Evolutionary conservation across 1,140 invertebrate species (phyloP).

Genomic region (Mactra quadrangularis): DNA sequence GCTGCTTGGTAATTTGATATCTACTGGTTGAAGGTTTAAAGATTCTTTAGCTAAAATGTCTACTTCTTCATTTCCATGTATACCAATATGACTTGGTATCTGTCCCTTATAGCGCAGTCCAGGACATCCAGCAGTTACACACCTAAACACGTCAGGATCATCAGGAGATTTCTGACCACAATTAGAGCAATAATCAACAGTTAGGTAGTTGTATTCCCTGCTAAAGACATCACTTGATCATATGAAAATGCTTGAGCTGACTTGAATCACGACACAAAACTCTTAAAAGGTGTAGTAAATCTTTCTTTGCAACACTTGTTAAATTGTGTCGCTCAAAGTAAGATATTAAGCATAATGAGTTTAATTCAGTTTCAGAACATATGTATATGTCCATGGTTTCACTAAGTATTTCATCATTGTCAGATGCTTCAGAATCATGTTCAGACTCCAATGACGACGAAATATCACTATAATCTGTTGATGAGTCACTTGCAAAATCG

Average conservation of each 20-base stretch:
- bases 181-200: constrained; percentile 15
- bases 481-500: constrained; percentile 21
- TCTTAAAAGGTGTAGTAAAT: constrained; percentile 26
- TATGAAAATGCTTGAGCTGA: constrained; percentile 34
- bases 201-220: constrained; percentile 24
- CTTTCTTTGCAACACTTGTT: constrained; percentile 22
- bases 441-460: constrained; percentile 28
- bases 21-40: too few relatives aligned
- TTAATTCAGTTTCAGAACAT: constrained; percentile 19
- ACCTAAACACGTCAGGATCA: constrained; percentile 16
- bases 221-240: constrained; percentile 21
- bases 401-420: constrained; percentile 11
- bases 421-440: constrained; percentile 22
- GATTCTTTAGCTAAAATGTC: too few relatives aligned
- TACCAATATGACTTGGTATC: too few relatives aligned
- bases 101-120: constrained; percentile 22
- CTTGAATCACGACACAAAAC: constrained; percentile 34
- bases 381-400: constrained; percentile 17
- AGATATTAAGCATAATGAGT: constrained; percentile 11
- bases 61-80: too few relatives aligned
- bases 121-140: constrained; percentile 11
- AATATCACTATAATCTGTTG: constrained; percentile 22
- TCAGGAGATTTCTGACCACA: constrained; percentile 17
- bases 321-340: constrained; percentile 41
- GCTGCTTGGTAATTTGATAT: too few relatives aligned